A percentile compares a stretch with the other conserved stretches of the same genome.
phyloP scores from a whole-genome alignment of 2,113 vertebrate species.

The Arvicanthis niloticus region DNA sequence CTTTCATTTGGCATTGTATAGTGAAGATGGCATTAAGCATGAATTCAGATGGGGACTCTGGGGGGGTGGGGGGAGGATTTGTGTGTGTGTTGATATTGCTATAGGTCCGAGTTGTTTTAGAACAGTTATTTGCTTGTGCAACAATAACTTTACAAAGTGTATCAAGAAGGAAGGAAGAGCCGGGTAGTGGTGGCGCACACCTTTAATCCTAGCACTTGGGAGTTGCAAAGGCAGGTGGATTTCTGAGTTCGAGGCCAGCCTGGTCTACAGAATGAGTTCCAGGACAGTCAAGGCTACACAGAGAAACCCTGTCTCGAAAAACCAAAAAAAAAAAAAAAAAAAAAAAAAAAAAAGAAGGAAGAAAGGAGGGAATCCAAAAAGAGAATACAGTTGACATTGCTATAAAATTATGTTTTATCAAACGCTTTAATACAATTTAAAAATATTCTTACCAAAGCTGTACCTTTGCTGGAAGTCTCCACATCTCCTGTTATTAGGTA shows the following conservation, averaged over 20 bases:
- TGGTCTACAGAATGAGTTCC: too few species aligned
- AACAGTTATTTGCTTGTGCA: constrained; percentile 65
- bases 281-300: too few species aligned
- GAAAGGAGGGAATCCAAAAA: background rate
- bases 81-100: background rate
- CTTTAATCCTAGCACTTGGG: too few species aligned
- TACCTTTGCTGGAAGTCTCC: constrained; percentile 69
- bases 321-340: too few species aligned
- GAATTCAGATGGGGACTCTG: background rate
- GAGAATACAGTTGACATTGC: constrained; percentile 53
- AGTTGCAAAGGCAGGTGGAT: too few species aligned
- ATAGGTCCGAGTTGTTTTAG: constrained; percentile 69
- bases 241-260: too few species aligned
- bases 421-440: constrained; percentile 77
- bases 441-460: constrained; percentile 76
- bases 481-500: constrained; percentile 66
- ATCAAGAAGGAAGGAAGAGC: background rate
- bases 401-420: constrained; percentile 76
- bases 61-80: background rate
- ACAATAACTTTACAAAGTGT: constrained; percentile 56
- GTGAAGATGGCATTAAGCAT: constrained; percentile 68
- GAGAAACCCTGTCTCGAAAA: too few species aligned
- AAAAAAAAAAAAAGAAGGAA: too few species aligned
- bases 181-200: too few species aligned
- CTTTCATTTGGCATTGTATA: constrained; percentile 34